phyloP scores from a whole-genome alignment of 2,113 vertebrate species.

The Pyxicephalus adspersus region DNA sequence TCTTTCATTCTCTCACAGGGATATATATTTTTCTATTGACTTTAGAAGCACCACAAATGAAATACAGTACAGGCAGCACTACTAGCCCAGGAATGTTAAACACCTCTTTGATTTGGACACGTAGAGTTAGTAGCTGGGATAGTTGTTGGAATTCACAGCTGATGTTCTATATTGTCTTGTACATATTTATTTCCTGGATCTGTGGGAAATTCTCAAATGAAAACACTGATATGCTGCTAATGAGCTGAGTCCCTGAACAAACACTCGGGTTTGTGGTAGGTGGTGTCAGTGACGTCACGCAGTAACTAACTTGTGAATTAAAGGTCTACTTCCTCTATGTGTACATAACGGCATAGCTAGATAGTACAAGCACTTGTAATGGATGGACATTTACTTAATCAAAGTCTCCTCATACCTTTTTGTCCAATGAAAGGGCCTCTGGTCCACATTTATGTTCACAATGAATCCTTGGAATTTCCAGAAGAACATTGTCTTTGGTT shows the following conservation, averaged over 20 bases:
- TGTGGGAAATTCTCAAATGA: constrained; percentile 23
- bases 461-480: constrained; percentile 10
- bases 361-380: too few relatives aligned
- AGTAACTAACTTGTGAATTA: not conserved
- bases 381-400: too few relatives aligned
- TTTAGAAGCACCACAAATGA: too few relatives aligned
- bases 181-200: constrained; percentile 11
- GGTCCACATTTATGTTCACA: constrained; percentile 34
- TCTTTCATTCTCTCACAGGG: too few relatives aligned
- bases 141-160: too few relatives aligned
- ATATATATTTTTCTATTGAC: too few relatives aligned
- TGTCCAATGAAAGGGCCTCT: not conserved
- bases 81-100: not conserved
- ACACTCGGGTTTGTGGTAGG: not conserved
- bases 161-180: not conserved
- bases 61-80: not conserved
- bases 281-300: not conserved
- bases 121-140: not conserved
- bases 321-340: not conserved
- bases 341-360: not conserved
- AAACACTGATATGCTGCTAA: not conserved
- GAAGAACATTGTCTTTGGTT: not conserved
- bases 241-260: not conserved
- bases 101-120: not conserved
- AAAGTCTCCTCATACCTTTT: constrained; percentile 6